Base-by-base conservation (phyloP, 2,113 vertebrate species). In the Struthidea cinerea region DNA sequence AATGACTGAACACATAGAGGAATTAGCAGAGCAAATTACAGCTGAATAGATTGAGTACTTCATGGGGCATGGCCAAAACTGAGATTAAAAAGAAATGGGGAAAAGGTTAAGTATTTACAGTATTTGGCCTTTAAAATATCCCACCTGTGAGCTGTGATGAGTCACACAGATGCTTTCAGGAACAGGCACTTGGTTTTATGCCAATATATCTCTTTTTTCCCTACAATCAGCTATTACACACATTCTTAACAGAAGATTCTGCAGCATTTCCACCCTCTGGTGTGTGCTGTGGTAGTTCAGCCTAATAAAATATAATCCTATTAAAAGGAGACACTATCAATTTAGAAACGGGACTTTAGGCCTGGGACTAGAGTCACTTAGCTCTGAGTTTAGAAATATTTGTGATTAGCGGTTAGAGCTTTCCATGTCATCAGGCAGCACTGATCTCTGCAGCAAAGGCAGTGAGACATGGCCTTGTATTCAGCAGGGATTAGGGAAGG, bases 21-120 rank as follows among this genome's bases (percentile, higher is more conserved):
- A 76, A 94, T 86, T 81, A 97, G 88, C 86, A 90, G 28, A 93
- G 93, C 89, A 94, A 96, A 95, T 89, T 88, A 42, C 79, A 93
- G 87, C 87, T 60, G 90, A 93, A 95, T 19, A 94, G 94, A 81
- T 20, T 87, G 89, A 96, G 60, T 5, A 81, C 89, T 82, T 96
- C 44, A 91, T 87, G 93, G 70, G 82, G 75, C 92, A 84, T 32
- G 77, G 89, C 49, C 60, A 87, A 84, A 96, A 93, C 16, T 19
- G 21, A 67, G 79, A 83, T 83, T 52, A 93, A 8, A 61, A 84
- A 55, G 84, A 56, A 86, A 70, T 7, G 35, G 32, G 21, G 56
- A 57, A 81, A 85, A 49, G 49, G 39, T 39, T 6, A 88, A 89
- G 44, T 23, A 73, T 73, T 86, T 44, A 46, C 70, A 76, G n/a